Evolutionary conservation across 2,888 invertebrate genomes (phyloP).

Genomic region (Lissocephala sabroskyi): DNA sequence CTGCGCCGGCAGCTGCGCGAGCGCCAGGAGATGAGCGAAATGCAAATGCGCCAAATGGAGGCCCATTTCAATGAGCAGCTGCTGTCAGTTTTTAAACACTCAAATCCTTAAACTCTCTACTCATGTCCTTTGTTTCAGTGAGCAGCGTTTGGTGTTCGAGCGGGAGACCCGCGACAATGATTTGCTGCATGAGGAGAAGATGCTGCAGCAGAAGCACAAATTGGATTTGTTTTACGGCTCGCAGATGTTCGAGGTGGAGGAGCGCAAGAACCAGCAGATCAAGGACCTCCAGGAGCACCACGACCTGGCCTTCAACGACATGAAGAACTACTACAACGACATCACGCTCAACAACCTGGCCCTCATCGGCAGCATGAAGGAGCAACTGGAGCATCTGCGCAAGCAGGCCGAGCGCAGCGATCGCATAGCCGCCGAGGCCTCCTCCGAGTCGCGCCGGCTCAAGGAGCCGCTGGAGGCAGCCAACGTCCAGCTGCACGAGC

Average conservation of each 20-base stretch:
- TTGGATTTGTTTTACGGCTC: conserved; percentile 82
- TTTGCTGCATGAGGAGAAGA: conserved; percentile 75
- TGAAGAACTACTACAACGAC: conserved; percentile 96
- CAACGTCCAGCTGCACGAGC: conserved; percentile 80
- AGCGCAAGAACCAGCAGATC: conserved; percentile 91
- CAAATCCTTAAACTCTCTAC: not conserved
- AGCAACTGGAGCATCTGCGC: conserved; percentile 83
- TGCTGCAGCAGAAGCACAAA: conserved; percentile 81
- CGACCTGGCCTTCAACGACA: conserved; percentile 87
- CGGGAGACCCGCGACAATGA: conserved; percentile 79
- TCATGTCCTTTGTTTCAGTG: conserved; percentile 68
- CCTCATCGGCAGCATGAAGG: conserved; percentile 90
- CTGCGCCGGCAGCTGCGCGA: conserved; percentile 74
- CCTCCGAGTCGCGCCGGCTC: conserved; percentile 82
- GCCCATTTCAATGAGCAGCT: conserved; percentile 64
- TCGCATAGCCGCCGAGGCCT: conserved; percentile 75
- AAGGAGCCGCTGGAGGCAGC: conserved; percentile 82
- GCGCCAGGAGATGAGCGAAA: conserved; percentile 72
- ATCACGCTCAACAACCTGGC: conserved; percentile 94
- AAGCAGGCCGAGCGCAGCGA: conserved; percentile 86
- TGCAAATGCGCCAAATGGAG: conserved; percentile 70
- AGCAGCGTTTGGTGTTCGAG: conserved; percentile 78
- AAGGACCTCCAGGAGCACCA: conserved; percentile 86
- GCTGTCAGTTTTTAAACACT: conserved; percentile 44
- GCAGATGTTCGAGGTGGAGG: conserved; percentile 92